Evolutionary conservation across 2,113 vertebrate genomes (phyloP).

Genomic region (Sceloporus undulatus): DNA sequence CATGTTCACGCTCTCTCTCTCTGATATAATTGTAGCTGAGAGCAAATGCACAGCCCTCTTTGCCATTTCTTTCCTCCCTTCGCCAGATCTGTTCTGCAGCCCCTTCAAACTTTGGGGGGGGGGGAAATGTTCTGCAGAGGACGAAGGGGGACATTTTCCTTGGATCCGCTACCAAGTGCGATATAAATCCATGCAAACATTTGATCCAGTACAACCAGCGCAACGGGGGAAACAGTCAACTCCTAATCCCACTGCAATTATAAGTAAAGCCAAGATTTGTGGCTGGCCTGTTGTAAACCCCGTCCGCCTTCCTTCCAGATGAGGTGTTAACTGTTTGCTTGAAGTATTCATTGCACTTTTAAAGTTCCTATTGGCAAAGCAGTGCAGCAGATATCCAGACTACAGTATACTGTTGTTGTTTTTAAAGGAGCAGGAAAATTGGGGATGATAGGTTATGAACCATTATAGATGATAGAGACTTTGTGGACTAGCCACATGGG

Average conservation of each 20-base stretch:
- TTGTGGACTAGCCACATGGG: background rate
- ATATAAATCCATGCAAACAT: background rate
- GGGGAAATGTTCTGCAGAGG: background rate
- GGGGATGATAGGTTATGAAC: background rate
- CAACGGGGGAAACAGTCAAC: slow-evolving; percentile 13
- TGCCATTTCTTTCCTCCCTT: background rate
- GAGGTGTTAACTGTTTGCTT: slow-evolving; percentile 21
- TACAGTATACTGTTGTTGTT: background rate
- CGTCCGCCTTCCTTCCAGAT: background rate
- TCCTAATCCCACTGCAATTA: slow-evolving; percentile 12
- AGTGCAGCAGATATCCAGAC: background rate
- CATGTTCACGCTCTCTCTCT: background rate
- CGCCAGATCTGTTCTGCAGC: background rate
- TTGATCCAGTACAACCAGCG: background rate
- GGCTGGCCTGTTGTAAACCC: slow-evolving; percentile 13
- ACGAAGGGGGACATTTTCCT: background rate
- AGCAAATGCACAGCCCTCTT: background rate
- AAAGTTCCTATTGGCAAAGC: background rate
- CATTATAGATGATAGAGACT: too few species aligned
- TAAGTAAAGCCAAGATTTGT: slow-evolving; percentile 12
- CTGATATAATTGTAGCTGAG: background rate
- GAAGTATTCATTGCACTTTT: background rate
- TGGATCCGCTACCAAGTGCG: background rate
- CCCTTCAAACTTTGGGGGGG: background rate
- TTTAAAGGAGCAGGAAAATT: background rate